Evolutionary conservation across 2,797 vertebrate species (phyloP).

Genomic region (Onychomys leucogaster): DNA sequence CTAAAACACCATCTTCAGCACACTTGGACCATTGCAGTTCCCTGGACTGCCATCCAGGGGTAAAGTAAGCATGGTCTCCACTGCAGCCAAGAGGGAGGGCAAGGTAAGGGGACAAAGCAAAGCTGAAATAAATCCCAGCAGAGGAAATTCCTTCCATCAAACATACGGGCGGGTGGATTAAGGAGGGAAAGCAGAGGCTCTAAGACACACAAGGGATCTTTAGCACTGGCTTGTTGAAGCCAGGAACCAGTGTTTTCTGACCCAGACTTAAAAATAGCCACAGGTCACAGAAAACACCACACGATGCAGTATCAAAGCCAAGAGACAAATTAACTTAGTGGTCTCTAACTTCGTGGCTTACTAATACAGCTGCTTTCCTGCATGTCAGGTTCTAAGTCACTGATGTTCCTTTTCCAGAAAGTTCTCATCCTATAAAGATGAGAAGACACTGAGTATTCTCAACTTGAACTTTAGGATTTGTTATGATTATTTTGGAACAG

Average conservation of each 20-base stretch:
- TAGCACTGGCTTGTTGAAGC: conserved; percentile 65
- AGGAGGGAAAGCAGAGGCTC: conserved; percentile 52
- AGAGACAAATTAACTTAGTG: conserved; percentile 50
- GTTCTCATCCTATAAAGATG: neutral
- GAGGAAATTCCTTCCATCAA: conserved; percentile 46
- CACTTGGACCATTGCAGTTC: conserved; percentile 15
- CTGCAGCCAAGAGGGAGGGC: neutral
- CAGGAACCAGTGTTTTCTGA: conserved; percentile 76
- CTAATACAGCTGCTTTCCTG: conserved; percentile 19
- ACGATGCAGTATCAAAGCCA: conserved; percentile 48
- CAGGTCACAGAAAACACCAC: conserved; percentile 71
- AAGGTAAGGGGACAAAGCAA: conserved; percentile 34
- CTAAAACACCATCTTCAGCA: conserved; percentile 37
- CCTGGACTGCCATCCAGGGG: conserved; percentile 8
- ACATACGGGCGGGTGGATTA: conserved; percentile 37
- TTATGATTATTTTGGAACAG: conserved; percentile 58
- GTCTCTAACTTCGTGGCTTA: conserved; percentile 49
- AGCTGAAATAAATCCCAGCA: conserved; percentile 61
- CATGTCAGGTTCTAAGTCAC: neutral
- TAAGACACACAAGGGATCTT: conserved; percentile 64
- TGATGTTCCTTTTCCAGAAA: conserved; percentile 27
- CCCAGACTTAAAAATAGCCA: conserved; percentile 55
- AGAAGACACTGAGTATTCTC: neutral
- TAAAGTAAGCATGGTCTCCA: conserved; percentile 11
- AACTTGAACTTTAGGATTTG: conserved; percentile 49